Evolutionary conservation across 2,888 invertebrate genomes (phyloP).

Genomic region (Eretmocerus hayati): DNA sequence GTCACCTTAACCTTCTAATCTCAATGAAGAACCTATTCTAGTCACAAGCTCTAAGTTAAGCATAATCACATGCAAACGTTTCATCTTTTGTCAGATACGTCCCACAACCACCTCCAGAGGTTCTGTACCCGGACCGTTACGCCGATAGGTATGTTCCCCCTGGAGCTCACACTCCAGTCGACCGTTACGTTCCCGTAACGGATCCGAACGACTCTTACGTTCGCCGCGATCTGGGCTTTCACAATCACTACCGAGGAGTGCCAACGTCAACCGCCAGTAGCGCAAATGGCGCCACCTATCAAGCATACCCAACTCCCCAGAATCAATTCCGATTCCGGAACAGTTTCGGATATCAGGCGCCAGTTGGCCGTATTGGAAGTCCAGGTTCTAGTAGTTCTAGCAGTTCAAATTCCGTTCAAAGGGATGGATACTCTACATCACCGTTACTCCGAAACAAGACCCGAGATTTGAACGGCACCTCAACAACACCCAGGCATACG

Average conservation of each 20-base stretch:
- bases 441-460: constrained; percentile 45
- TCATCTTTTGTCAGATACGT: constrained; percentile 50
- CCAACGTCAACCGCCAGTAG: constrained; percentile 35
- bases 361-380: constrained; percentile 44
- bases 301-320: constrained; percentile 40
- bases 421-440: constrained; percentile 44
- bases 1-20: too few species aligned
- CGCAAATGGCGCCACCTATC: neutral
- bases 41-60: too few species aligned
- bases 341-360: constrained; percentile 41
- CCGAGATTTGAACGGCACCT: constrained; percentile 36
- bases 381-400: constrained; percentile 51
- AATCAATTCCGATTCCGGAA: constrained; percentile 42
- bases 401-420: constrained; percentile 48
- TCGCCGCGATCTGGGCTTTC: constrained; percentile 54
- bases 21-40: too few species aligned
- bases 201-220: constrained; percentile 53
- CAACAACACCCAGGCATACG: constrained; percentile 31
- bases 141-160: constrained; percentile 59
- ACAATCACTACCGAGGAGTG: constrained; percentile 54
- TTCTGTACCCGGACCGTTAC: constrained; percentile 42
- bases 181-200: constrained; percentile 59
- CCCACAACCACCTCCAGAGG: constrained; percentile 49
- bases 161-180: constrained; percentile 64
- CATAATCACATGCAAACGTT: too few species aligned